Percentiles rank a stretch among this genome's conserved stretches.
Conservation (phyloP, 2,888 invertebrate genomes). For the Pecten maximus region DNA sequence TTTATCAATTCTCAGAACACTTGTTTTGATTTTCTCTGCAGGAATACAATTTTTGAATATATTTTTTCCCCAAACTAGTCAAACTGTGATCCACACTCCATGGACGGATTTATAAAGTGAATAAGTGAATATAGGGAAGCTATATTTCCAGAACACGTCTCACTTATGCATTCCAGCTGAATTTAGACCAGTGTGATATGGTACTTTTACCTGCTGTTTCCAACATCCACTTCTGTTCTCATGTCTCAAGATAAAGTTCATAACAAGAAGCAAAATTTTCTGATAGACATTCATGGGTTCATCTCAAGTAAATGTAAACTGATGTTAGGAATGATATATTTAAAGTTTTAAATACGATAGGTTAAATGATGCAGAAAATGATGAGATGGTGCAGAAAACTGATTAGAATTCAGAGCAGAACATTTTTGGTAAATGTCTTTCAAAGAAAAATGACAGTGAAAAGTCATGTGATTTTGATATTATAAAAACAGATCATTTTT, state of each 20-base stretch:
- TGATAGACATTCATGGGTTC: no score
- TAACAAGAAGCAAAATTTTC: no score
- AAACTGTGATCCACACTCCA: conserved; percentile 8
- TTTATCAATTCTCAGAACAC: not conserved
- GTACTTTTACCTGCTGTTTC: not conserved
- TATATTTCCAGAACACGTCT: conserved; percentile 5
- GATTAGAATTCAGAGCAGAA: no score
- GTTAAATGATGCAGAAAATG: no score
- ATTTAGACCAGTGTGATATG: not conserved
- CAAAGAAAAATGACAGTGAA: no score
- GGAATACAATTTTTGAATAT: not conserved
- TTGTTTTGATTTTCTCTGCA: not conserved
- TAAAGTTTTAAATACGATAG: no score
- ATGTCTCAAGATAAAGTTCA: not conserved
- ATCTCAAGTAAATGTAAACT: no score
- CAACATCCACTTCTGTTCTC: not conserved
- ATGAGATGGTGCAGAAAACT: no score
- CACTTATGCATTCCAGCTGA: conserved; percentile 6
- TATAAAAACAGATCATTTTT: no score
- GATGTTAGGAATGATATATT: no score
- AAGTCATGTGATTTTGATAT: no score
- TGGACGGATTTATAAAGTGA: not conserved
- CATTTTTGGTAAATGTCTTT: no score
- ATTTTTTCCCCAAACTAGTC: not conserved
- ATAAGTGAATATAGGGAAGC: not conserved